Evolutionary conservation across 2,888 invertebrate species (phyloP).

Genomic region (Chrysolina haemoptera): DNA sequence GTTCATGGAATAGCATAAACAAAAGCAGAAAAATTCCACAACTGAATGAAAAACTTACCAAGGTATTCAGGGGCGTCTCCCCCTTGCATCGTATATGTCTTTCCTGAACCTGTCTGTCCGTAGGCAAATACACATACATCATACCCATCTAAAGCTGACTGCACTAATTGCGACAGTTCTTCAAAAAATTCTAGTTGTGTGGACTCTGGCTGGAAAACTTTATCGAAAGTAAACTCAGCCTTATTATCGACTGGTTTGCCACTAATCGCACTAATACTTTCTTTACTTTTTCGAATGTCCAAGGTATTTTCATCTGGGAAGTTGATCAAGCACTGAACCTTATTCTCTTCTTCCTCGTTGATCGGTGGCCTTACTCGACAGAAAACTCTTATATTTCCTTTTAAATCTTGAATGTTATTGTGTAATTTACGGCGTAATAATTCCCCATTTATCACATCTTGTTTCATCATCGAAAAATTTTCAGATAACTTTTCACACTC

Average conservation of each 20-base stretch:
- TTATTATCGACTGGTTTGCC: constrained; percentile 70
- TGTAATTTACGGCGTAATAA: constrained; percentile 70
- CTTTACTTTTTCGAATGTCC: no score
- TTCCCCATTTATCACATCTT: constrained; percentile 46
- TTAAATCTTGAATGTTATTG: constrained; percentile 83
- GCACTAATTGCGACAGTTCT: constrained; percentile 87
- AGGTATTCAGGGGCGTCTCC: constrained; percentile 39
- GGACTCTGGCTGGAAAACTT: constrained; percentile 83
- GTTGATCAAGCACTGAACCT: constrained; percentile 73
- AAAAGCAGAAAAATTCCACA: no score
- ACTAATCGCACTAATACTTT: constrained; percentile 57
- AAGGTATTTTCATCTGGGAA: constrained; percentile 76
- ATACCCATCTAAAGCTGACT: constrained; percentile 90
- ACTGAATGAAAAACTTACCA: constrained; percentile 37
- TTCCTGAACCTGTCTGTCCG: no score
- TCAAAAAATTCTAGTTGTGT: constrained; percentile 86
- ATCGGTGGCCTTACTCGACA: constrained; percentile 83
- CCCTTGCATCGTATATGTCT: constrained; percentile 94
- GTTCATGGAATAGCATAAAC: no score
- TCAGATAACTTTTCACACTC: constrained; percentile 7
- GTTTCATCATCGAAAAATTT: not conserved
- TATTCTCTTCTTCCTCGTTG: constrained; percentile 72
- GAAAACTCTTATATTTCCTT: constrained; percentile 81
- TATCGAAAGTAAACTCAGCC: constrained; percentile 86
- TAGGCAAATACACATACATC: constrained; percentile 94